These are phyloP conservation scores for Centropristis striata DNA, from an alignment of 2,113 vertebrate genomes.

Conservation along the genomic window DNA sequence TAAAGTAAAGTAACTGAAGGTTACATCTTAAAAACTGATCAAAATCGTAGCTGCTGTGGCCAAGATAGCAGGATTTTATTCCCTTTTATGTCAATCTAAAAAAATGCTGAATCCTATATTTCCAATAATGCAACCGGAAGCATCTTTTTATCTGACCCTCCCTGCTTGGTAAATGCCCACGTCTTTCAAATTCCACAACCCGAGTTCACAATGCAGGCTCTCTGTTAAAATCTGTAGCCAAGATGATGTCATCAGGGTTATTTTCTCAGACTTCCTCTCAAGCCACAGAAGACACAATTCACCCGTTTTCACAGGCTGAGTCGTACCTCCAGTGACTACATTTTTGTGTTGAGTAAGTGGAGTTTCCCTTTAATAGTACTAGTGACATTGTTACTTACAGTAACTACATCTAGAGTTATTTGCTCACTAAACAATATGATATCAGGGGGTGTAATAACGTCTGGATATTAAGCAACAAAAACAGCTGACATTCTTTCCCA, in stretches of 20 bases:
- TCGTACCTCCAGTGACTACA: neutral
- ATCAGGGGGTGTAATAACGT: constrained; percentile 9
- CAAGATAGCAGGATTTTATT: neutral
- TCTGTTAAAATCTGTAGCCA: constrained; percentile 25
- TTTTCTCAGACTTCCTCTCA: constrained; percentile 26
- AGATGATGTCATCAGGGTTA: constrained; percentile 40
- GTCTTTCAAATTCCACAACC: constrained; percentile 61
- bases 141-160: neutral
- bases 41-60: neutral
- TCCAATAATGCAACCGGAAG: neutral
- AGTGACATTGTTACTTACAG: neutral
- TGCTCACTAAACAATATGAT: neutral
- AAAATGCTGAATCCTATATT: neutral
- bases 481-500: constrained; percentile 30
- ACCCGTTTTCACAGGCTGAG: neutral
- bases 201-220: constrained; percentile 51
- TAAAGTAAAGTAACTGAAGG: neutral
- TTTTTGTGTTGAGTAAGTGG: neutral
- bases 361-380: neutral
- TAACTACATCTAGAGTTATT: neutral
- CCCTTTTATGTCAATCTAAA: neutral
- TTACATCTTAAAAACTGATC: neutral
- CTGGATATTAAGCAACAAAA: neutral
- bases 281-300: neutral
- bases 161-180: neutral